Evolutionary conservation across 2,888 invertebrate genomes (phyloP).

Genomic region (Orchestes rusci): DNA sequence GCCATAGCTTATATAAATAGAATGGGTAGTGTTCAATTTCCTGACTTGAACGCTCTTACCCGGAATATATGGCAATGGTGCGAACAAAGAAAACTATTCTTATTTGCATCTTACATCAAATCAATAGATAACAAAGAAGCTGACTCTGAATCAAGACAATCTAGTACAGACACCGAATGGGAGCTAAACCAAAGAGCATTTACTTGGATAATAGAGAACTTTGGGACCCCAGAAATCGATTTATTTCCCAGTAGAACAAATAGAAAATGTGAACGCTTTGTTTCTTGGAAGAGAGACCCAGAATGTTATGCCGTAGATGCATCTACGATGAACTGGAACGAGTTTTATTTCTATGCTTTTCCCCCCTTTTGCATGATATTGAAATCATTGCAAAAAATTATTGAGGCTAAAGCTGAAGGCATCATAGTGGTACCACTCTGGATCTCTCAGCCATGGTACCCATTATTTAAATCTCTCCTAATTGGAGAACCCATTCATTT

Average conservation of each 20-base stretch:
- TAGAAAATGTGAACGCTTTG: slow-evolving; percentile 12
- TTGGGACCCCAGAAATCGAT: slow-evolving; percentile 16
- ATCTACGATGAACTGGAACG: slow-evolving; percentile 17
- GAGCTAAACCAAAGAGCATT: slow-evolving; percentile 15
- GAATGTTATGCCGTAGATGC: slow-evolving; percentile 15
- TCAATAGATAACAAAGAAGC: too few species aligned
- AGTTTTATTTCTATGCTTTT: slow-evolving; percentile 10
- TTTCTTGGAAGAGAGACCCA: slow-evolving; percentile 19
- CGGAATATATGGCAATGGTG: too few species aligned
- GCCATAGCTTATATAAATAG: too few species aligned
- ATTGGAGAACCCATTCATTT: neutral
- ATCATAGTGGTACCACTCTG: slow-evolving; percentile 4
- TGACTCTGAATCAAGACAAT: too few species aligned
- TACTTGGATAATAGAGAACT: slow-evolving; percentile 8
- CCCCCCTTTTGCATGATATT: slow-evolving; percentile 19
- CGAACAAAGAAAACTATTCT: slow-evolving; percentile 9
- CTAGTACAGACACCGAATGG: slow-evolving; percentile 22
- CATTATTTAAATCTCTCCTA: slow-evolving; percentile 3
- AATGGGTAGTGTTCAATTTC: too few species aligned
- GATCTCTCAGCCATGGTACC: slow-evolving; percentile 9
- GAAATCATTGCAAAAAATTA: slow-evolving; percentile 17
- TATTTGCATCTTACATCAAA: too few species aligned
- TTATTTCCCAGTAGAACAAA: slow-evolving; percentile 17
- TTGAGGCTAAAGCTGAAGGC: slow-evolving; percentile 12
- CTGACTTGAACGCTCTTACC: too few species aligned